These are phyloP conservation scores for Chironomus tentans DNA, from an alignment of 2,888 invertebrate genomes.

Conservation along the genomic window DNA sequence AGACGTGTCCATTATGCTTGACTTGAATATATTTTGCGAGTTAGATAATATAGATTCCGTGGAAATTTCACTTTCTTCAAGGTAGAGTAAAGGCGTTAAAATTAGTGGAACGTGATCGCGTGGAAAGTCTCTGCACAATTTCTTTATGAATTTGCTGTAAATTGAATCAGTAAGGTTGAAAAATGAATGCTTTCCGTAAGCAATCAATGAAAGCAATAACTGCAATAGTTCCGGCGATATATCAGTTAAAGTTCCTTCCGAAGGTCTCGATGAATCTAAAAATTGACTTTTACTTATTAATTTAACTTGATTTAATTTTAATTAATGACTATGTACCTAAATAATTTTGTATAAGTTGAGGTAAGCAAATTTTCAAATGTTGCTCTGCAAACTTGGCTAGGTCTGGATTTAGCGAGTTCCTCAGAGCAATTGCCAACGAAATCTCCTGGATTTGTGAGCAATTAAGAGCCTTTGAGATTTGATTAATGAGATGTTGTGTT, in stretches of 20 bases:
- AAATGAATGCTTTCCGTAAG: slow-evolving; percentile 49
- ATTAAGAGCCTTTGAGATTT: slow-evolving; percentile 76
- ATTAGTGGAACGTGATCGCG: slow-evolving; percentile 81
- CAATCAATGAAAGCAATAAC: slow-evolving; percentile 58
- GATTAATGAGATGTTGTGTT: slow-evolving; percentile 68
- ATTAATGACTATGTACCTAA: no score
- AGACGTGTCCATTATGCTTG: slow-evolving; percentile 62
- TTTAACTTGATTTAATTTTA: no score
- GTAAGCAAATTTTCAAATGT: slow-evolving; percentile 72
- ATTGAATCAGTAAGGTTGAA: slow-evolving; percentile 62
- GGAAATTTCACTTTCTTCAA: slow-evolving; percentile 61
- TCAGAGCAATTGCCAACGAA: slow-evolving; percentile 75
- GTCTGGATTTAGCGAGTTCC: slow-evolving; percentile 70
- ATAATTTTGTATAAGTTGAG: slow-evolving; percentile 77
- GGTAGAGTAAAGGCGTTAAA: slow-evolving; percentile 78
- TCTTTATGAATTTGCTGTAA: slow-evolving; percentile 70
- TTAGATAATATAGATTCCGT: slow-evolving; percentile 55
- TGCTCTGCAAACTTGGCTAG: slow-evolving; percentile 62
- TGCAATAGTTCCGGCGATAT: slow-evolving; percentile 83
- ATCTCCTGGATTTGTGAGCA: slow-evolving; percentile 81
- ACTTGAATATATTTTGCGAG: slow-evolving; percentile 47
- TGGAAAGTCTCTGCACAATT: slow-evolving; percentile 79
- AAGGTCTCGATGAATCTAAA: slow-evolving; percentile 55
- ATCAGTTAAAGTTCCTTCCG: slow-evolving; percentile 79
- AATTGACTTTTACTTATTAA: no score